Evolutionary conservation across 2,113 vertebrate genomes (phyloP).

Genomic region (Eretmochelys imbricata): DNA sequence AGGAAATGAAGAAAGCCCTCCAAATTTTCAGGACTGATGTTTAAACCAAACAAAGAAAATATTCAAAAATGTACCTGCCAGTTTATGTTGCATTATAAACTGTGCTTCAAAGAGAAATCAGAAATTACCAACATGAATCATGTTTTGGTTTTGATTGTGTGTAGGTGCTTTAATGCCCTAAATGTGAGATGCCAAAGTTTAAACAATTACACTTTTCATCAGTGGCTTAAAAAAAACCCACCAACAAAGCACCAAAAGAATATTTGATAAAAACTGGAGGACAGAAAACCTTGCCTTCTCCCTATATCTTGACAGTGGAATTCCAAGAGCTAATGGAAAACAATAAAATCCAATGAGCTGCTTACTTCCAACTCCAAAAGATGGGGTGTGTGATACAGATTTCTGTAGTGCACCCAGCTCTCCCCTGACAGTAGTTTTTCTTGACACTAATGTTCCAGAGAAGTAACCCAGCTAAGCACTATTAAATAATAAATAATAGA

Average conservation of each 20-base stretch:
- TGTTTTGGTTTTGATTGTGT: not conserved
- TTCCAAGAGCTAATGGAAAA: not conserved
- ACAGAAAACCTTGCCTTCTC: not conserved
- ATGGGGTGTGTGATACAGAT: fast-evolving
- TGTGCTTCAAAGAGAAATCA: not conserved
- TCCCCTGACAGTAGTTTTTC: not conserved
- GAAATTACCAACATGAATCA: slow-evolving; percentile 16
- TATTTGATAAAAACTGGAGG: fast-evolving
- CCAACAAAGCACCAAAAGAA: not conserved
- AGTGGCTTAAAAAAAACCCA: not conserved
- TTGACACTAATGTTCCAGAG: fast-evolving
- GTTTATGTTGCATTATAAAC: slow-evolving; percentile 34
- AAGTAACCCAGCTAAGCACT: not conserved
- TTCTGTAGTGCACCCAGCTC: fast-evolving
- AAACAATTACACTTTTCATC: not conserved
- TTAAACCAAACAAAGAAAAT: slow-evolving; percentile 23
- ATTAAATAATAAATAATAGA: fast-evolving
- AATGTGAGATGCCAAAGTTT: not conserved
- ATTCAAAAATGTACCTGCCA: slow-evolving; percentile 43
- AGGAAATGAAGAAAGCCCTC: slow-evolving; percentile 37
- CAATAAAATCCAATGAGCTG: not conserved
- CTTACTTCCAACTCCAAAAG: not conserved
- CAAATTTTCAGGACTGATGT: slow-evolving; percentile 27
- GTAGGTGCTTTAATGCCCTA: slow-evolving; percentile 5
- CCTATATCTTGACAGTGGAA: not conserved